Evolutionary conservation across 1,140 invertebrate genomes (phyloP).

Genomic region (Lepidurus apus): DNA sequence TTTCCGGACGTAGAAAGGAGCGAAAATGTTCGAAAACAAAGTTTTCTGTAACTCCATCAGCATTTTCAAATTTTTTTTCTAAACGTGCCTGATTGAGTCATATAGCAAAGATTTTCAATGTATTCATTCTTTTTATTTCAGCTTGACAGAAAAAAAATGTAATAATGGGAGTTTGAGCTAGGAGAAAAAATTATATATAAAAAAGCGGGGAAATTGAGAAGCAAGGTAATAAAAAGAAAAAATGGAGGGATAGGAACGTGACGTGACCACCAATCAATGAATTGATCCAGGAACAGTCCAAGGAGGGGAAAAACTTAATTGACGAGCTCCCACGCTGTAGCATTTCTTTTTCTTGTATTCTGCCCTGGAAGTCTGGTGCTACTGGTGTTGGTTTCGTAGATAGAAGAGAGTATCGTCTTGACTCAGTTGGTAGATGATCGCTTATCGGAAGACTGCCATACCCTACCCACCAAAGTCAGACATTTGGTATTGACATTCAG

Average conservation of each 20-base stretch:
- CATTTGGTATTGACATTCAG: constrained; percentile 5
- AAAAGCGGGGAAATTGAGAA: neutral
- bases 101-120: too few species aligned
- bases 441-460: neutral
- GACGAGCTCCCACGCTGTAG: neutral
- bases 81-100: too few species aligned
- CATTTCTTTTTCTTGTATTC: neutral
- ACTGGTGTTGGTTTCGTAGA: neutral
- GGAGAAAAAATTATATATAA: neutral
- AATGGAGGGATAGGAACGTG: too few species aligned
- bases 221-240: too few species aligned
- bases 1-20: too few species aligned
- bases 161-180: neutral
- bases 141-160: neutral
- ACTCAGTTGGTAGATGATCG: neutral
- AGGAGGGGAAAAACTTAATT: neutral
- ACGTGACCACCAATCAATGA: neutral
- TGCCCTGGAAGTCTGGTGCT: neutral
- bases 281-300: neutral
- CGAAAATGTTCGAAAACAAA: too few species aligned
- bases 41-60: too few species aligned
- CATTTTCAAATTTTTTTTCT: too few species aligned
- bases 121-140: too few species aligned
- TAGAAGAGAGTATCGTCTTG: constrained; percentile 2
- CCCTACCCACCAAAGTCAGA: neutral